phyloP scores from a whole-genome alignment of 2,797 vertebrate genomes.

The Dendrocincla fuliginosa region DNA sequence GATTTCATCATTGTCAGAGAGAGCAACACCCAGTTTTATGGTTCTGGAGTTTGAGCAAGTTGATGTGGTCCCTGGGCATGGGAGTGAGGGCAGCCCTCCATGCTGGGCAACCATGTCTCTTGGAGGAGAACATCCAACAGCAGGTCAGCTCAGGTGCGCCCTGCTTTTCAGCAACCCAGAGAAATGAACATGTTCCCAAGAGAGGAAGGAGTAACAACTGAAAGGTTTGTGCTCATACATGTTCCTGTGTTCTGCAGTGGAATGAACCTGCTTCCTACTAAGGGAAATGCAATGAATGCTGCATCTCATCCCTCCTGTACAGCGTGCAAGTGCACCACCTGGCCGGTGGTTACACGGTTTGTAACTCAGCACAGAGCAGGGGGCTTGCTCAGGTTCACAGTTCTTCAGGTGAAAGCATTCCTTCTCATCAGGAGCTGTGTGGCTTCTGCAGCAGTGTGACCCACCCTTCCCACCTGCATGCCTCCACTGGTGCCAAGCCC shows the following conservation, averaged over 20 bases:
- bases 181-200: background rate
- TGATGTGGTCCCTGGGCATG: accelerated
- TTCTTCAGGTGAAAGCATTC: background rate
- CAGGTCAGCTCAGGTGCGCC: background rate
- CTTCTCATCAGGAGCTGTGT: background rate
- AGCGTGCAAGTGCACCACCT: background rate
- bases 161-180: background rate
- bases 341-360: accelerated
- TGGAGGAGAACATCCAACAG: accelerated
- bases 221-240: background rate
- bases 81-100: background rate
- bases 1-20: background rate
- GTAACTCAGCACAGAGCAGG: background rate
- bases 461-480: background rate
- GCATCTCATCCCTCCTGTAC: accelerated
- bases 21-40: background rate
- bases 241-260: background rate
- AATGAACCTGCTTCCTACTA: no score
- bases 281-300: background rate
- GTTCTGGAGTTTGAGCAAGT: background rate
- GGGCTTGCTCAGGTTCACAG: background rate
- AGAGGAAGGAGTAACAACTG: background rate
- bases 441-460: accelerated
- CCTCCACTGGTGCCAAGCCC: background rate
- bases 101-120: background rate